These are phyloP conservation scores for Aphyosemion australe DNA, from an alignment of 2,113 vertebrate species.

Conservation along the genomic window DNA sequence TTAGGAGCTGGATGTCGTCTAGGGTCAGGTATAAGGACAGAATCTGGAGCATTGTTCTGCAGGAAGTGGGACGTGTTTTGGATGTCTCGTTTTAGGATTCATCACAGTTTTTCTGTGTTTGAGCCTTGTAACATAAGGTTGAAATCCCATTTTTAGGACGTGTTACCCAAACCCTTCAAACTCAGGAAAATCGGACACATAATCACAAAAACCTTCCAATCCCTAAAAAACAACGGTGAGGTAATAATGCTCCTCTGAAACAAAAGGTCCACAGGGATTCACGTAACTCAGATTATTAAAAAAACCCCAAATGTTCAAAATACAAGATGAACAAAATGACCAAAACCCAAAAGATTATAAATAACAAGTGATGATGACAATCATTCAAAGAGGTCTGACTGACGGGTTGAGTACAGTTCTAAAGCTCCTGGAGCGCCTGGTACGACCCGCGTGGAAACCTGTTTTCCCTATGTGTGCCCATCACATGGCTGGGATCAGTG, in stretches of 20 bases:
- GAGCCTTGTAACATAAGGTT: too few relatives aligned
- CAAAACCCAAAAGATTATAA: neutral
- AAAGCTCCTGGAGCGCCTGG: conserved; percentile 21
- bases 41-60: too few relatives aligned
- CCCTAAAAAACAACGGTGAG: neutral
- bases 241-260: neutral
- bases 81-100: too few relatives aligned
- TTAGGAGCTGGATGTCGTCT: neutral
- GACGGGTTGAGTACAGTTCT: conserved; percentile 13
- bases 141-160: too few relatives aligned
- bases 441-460: conserved; percentile 31
- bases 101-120: too few relatives aligned
- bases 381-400: neutral
- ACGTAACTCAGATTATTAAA: neutral
- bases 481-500: conserved; percentile 76
- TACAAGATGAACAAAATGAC: conserved; percentile 1
- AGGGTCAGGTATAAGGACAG: too few relatives aligned
- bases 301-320: neutral
- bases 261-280: neutral
- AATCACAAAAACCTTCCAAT: neutral
- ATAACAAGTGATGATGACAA: neutral
- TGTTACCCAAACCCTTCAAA: neutral
- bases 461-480: conserved; percentile 47
- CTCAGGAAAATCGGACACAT: neutral
- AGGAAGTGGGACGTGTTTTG: too few relatives aligned